These are phyloP conservation scores for Hemicrepidius hirtus DNA, from an alignment of 2,888 invertebrate genomes.

Conservation along the genomic window DNA sequence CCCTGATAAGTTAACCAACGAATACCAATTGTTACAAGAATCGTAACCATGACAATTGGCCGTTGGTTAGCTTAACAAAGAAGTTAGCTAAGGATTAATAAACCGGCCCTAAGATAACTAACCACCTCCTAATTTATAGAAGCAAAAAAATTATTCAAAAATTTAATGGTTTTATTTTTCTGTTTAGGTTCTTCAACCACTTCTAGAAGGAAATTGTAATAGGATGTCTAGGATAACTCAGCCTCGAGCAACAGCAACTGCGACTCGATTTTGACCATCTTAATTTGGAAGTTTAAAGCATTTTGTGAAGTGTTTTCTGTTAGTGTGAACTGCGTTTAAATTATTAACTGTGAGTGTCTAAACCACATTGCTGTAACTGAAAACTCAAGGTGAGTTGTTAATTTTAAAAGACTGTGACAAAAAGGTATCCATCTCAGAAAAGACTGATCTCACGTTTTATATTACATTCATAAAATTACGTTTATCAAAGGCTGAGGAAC, in stretches of 20 bases:
- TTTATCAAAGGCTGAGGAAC: conserved; percentile 22
- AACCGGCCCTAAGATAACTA: too few relatives aligned
- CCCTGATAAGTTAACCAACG: too few relatives aligned
- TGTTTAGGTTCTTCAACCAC: conserved; percentile 66
- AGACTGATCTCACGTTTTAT: conserved; percentile 29
- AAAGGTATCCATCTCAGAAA: not conserved
- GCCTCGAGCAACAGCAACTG: conserved; percentile 70
- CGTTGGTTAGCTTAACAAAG: too few relatives aligned
- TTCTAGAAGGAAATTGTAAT: conserved; percentile 66
- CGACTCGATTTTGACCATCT: conserved; percentile 72
- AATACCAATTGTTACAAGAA: too few relatives aligned
- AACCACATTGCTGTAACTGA: not conserved
- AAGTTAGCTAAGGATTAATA: too few relatives aligned
- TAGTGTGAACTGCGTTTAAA: conserved; percentile 22
- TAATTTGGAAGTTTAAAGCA: conserved; percentile 54
- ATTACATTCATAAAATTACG: not conserved
- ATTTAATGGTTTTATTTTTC: conserved; percentile 30
- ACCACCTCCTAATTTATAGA: too few relatives aligned
- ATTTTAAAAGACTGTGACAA: conserved; percentile 14
- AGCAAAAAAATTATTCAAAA: too few relatives aligned
- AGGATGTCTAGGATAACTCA: conserved; percentile 67
- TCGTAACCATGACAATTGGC: too few relatives aligned
- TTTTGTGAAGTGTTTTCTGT: conserved; percentile 34
- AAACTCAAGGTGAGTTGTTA: conserved; percentile 22
- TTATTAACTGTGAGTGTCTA: conserved; percentile 29